phyloP scores from a whole-genome alignment of 2,888 invertebrate genomes.

The Dorcus hopei region DNA sequence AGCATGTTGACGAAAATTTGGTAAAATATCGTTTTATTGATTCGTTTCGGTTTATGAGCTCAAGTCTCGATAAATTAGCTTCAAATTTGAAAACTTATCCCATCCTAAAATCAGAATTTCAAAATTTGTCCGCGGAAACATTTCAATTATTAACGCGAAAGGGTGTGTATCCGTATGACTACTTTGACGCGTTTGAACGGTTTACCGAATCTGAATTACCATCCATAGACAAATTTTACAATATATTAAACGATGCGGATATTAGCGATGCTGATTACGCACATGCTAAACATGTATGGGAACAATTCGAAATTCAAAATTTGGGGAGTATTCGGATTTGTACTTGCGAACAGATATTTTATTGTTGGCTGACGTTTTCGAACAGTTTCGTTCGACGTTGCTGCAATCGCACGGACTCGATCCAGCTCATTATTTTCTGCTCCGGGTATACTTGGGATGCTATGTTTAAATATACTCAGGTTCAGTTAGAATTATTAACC shows the following conservation, averaged over 20 bases:
- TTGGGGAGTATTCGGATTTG: conserved; percentile 3
- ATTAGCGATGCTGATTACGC: not conserved
- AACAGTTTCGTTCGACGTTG: conserved; percentile 35
- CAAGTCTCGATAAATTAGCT: no score
- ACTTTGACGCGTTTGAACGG: no score
- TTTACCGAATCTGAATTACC: no score
- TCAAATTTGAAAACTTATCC: no score
- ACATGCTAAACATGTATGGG: not conserved
- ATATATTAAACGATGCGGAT: not conserved
- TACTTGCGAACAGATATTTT: conserved; percentile 4
- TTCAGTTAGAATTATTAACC: conserved; percentile 36
- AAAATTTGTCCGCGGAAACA: no score
- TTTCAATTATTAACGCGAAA: no score
- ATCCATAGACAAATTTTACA: no score
- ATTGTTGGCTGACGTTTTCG: conserved; percentile 35
- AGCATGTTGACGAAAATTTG: not conserved
- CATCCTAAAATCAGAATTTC: no score
- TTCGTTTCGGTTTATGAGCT: no score
- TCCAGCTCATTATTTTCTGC: conserved; percentile 37
- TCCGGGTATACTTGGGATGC: conserved; percentile 38
- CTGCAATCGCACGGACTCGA: conserved; percentile 30
- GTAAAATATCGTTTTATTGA: no score
- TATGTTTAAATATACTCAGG: conserved; percentile 37
- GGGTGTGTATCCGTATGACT: no score
- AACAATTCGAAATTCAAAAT: not conserved